Base-by-base conservation (phyloP, 2,113 vertebrate genomes). In the Macrotis lagotis region DNA sequence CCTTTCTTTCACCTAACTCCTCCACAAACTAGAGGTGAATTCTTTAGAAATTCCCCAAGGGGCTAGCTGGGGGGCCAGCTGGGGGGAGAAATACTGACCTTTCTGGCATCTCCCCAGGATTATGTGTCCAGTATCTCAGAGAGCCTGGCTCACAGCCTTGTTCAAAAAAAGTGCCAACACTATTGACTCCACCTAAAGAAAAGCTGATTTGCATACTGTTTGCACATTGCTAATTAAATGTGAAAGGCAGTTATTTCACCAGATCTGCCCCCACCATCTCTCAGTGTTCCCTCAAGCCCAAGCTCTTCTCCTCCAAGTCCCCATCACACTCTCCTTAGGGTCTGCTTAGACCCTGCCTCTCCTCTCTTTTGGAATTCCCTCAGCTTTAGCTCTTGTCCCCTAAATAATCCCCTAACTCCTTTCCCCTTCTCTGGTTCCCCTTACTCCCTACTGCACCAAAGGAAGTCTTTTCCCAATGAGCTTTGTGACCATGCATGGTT, bases 171-270 rank as follows among this genome's bases (percentile, higher is more conserved):
- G 48, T 88, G 95, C 50, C 92, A 83, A 90, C 53, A 94, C 47
- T 92, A 89, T 93, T 91, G 95, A 94, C 93, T 98, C 51, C 48
- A 94, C 96, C 97, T 96, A 95, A 97, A 97, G 95, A 96, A 26
- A 28, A 24, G 50, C 4, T 37, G 25, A 95, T 97, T 97, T 97
- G 94, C 97, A 98, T 98, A 93, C 95, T 93, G 94, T 97, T 97
- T 97, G 93, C 95, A 97, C 96, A 89, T 22, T 94, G 95, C 92
- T 97, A 97, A 97, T 97, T 96, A 96, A 94, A 97, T 91, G 51
- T 96, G 59, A 91, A 47, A 92, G 48, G 91, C 92, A 96, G 94
- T 48, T 90, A 96, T 95, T 95, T 94, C 93, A 55, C 95, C 49
- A 95, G 95, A 47, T 55, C 91, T 52, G 95, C 91, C 48, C 88